Evolutionary conservation across 2,797 vertebrate species (phyloP).

Genomic region (Gymnothorax javanicus): DNA sequence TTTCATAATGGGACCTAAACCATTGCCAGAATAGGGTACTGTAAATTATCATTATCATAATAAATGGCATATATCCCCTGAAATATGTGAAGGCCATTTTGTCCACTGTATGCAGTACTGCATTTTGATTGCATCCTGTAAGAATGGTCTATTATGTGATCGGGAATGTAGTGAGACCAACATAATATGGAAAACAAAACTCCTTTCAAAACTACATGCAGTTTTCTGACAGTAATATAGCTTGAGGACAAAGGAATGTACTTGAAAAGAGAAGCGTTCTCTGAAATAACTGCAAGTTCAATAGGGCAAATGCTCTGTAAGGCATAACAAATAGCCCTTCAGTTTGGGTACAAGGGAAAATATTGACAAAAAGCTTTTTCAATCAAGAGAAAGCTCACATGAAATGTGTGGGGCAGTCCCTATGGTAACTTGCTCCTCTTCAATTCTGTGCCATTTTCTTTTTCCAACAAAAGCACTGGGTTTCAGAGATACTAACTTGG

Average conservation of each 20-base stretch:
- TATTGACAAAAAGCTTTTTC: slow-evolving; percentile 21
- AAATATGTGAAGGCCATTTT: background rate
- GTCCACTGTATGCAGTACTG: background rate
- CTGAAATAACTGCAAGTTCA: background rate
- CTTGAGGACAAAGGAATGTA: background rate
- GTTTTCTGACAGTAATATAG: background rate
- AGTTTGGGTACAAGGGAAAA: slow-evolving; percentile 8
- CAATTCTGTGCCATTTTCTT: background rate
- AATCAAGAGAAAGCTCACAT: background rate
- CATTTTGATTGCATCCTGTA: background rate
- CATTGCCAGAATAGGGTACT: background rate
- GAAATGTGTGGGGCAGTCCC: background rate
- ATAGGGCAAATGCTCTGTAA: background rate
- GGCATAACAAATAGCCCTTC: slow-evolving; percentile 3
- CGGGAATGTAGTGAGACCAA: background rate
- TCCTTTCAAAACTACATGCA: background rate
- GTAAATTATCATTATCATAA: background rate
- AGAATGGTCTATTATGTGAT: background rate
- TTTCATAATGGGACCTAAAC: background rate
- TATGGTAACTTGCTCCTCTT: background rate
- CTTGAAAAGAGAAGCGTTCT: background rate
- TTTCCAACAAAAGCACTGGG: background rate
- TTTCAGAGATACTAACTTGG: background rate
- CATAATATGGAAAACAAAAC: background rate
- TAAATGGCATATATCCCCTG: background rate